Evolutionary conservation across 2,888 invertebrate genomes (phyloP).

Genomic region (Rhagonycha fulva): DNA sequence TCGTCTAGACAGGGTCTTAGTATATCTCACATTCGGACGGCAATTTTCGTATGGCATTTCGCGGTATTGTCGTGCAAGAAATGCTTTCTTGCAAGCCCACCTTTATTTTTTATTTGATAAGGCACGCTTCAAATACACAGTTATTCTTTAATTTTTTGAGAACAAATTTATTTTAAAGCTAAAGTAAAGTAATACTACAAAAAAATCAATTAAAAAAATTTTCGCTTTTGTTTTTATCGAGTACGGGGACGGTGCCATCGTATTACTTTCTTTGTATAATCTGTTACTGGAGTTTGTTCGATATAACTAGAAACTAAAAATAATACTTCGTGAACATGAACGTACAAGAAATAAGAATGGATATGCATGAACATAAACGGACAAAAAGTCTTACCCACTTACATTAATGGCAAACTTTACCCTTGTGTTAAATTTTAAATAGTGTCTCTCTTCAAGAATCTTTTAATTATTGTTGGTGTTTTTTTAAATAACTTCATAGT

Average conservation of each 20-base stretch:
- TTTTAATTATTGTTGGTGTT: too few relatives aligned
- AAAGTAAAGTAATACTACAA: too few relatives aligned
- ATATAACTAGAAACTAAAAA: background rate
- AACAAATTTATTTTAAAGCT: too few relatives aligned
- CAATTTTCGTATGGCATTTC: too few relatives aligned
- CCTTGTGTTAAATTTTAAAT: background rate
- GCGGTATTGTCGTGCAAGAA: too few relatives aligned
- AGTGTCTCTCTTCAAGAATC: background rate
- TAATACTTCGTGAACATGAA: background rate
- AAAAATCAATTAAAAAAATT: background rate
- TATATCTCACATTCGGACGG: too few relatives aligned
- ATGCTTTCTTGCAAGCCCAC: too few relatives aligned
- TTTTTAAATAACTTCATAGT: too few relatives aligned
- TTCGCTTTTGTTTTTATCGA: background rate
- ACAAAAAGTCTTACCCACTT: background rate
- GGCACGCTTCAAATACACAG: too few relatives aligned
- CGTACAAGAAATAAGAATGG: background rate
- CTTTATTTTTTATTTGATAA: too few relatives aligned
- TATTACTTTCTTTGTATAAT: background rate
- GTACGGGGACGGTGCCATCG: background rate
- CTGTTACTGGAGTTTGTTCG: background rate
- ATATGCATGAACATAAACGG: background rate
- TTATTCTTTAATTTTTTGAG: too few relatives aligned
- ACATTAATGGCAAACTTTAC: background rate
- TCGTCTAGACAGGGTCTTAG: too few relatives aligned